Evolutionary conservation across 1,140 invertebrate species (phyloP).

Genomic region (Bombus pascuorum): DNA sequence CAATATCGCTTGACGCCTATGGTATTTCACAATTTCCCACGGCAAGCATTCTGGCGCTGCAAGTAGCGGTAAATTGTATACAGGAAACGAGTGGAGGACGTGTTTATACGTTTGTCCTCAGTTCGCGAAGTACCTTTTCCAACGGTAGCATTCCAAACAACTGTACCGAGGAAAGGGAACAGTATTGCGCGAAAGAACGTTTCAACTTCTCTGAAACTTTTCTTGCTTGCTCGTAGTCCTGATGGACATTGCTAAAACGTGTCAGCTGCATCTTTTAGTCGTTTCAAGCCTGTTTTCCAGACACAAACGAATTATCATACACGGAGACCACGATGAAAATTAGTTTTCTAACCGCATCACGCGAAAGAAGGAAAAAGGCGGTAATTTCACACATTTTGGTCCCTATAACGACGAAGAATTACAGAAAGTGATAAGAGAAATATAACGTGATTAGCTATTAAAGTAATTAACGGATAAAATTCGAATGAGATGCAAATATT

Average conservation of each 20-base stretch:
- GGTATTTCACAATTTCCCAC: not conserved
- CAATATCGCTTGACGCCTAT: not conserved
- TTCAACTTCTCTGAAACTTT: conserved; percentile 5
- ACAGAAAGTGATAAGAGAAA: not conserved
- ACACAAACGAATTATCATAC: not conserved
- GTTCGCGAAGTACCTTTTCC: not conserved
- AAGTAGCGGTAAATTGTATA: conserved; percentile 3
- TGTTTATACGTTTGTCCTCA: conserved; percentile 10
- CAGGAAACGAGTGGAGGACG: conserved; percentile 5
- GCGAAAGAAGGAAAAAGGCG: not conserved
- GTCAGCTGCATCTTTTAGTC: not conserved
- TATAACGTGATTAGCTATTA: not conserved
- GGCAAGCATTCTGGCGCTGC: not conserved
- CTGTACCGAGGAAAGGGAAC: not conserved
- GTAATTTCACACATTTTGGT: not conserved
- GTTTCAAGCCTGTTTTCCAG: not conserved
- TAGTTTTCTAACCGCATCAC: no score
- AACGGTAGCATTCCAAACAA: not conserved
- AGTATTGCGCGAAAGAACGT: not conserved
- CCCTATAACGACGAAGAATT: not conserved
- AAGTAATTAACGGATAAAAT: not conserved
- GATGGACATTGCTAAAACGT: not conserved
- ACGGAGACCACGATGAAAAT: not conserved
- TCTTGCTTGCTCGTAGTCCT: not conserved
- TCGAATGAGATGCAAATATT: not conserved